Percentiles rank a stretch among this genome's conserved stretches.
These are phyloP conservation scores for Lonchura striata DNA, from an alignment of 2,113 vertebrate genomes.

Conservation along the genomic window DNA sequence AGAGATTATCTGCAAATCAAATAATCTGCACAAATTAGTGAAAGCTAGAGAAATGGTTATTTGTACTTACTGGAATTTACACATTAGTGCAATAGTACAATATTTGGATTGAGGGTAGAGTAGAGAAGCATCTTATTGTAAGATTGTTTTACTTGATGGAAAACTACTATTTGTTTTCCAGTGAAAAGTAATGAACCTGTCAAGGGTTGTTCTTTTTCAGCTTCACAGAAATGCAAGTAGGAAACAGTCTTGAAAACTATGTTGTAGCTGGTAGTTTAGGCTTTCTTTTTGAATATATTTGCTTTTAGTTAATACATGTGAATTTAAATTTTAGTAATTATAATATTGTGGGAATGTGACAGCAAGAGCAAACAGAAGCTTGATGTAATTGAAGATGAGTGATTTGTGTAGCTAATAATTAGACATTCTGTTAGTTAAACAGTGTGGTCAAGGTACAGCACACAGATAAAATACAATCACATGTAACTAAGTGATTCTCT, in stretches of 20 bases:
- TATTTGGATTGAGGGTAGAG: neutral
- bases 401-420: slow-evolving; percentile 23
- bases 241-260: neutral
- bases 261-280: neutral
- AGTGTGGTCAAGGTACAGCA: neutral
- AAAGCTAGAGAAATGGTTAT: neutral
- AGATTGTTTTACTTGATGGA: neutral
- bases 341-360: neutral
- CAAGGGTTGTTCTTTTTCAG: neutral
- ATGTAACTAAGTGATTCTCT: neutral
- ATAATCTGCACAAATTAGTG: neutral
- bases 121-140: neutral
- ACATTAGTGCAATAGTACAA: neutral
- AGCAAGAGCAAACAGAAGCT: slow-evolving; percentile 1
- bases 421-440: neutral
- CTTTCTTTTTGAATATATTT: neutral
- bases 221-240: neutral
- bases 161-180: neutral
- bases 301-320: neutral
- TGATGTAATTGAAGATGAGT: slow-evolving; percentile 2
- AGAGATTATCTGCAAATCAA: neutral
- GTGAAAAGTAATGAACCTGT: neutral
- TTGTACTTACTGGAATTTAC: neutral
- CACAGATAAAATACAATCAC: neutral
- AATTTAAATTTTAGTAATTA: neutral